phyloP scores from a whole-genome alignment of 2,888 invertebrate species.

The Tetropium fuscum region DNA sequence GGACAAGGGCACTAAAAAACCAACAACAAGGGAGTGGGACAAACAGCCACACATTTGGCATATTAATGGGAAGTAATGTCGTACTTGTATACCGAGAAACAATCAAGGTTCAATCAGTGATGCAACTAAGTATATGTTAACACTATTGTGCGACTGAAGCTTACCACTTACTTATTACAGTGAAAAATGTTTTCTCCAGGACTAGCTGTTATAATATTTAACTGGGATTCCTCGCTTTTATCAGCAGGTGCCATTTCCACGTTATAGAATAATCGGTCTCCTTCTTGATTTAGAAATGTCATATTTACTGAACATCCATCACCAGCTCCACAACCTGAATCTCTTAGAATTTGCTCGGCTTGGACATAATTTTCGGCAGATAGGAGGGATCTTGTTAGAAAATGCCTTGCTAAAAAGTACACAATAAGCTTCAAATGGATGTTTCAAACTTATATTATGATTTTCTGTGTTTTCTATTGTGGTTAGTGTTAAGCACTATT shows the following conservation, averaged over 20 bases:
- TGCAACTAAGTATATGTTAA: neutral
- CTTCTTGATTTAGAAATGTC: constrained; percentile 80
- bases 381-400: constrained; percentile 82
- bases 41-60: no score
- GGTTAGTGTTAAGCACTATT: no score
- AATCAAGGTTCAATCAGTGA: neutral
- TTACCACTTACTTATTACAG: constrained; percentile 77
- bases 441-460: no score
- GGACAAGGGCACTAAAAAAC: no score
- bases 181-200: constrained; percentile 78
- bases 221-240: constrained; percentile 70
- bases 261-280: constrained; percentile 80
- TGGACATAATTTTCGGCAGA: constrained; percentile 77
- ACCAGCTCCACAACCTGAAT: constrained; percentile 82
- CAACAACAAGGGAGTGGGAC: no score
- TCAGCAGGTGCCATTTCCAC: constrained; percentile 81
- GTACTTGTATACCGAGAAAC: no score
- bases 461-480: no score
- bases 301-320: constrained; percentile 90
- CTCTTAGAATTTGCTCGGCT: constrained; percentile 78
- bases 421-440: no score
- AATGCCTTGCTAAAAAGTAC: constrained; percentile 81
- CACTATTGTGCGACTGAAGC: no score
- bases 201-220: constrained; percentile 73
- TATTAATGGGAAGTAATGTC: no score